Conservation (phyloP, 2,797 vertebrate species). For the Mastacembelus armatus region DNA sequence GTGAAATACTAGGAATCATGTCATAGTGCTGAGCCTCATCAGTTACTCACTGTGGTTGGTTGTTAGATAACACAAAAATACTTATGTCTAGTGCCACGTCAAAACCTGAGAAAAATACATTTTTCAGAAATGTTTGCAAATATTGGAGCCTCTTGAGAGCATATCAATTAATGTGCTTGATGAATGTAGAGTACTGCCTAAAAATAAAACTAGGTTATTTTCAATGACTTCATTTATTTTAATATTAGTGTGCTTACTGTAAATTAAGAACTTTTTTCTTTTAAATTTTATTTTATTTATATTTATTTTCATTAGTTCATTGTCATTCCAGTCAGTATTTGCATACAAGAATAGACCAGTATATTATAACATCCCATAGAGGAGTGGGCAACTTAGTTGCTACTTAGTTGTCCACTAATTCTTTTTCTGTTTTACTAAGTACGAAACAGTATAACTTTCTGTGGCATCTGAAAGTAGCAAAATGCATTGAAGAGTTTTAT, state of each 20-base stretch:
- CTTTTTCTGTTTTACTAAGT: too few species aligned
- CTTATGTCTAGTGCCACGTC: too few species aligned
- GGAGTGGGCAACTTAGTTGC: neutral
- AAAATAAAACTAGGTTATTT: conserved; percentile 7
- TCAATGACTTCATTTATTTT: neutral
- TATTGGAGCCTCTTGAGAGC: conserved; percentile 1
- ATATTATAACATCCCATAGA: neutral
- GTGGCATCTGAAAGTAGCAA: neutral
- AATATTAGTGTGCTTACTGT: neutral
- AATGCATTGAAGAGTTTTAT: neutral
- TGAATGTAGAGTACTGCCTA: neutral
- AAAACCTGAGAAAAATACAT: conserved; percentile 1
- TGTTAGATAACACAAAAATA: neutral
- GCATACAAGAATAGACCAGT: too few species aligned
- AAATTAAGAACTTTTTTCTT: neutral
- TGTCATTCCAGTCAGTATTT: too few species aligned
- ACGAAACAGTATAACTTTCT: neutral
- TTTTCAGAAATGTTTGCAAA: conserved; percentile 7
- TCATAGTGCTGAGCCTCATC: conserved; percentile 13
- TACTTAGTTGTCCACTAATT: neutral
- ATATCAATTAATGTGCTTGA: neutral
- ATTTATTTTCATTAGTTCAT: too few species aligned
- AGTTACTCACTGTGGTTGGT: neutral
- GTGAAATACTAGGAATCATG: neutral
- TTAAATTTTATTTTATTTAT: neutral